Evolutionary conservation across 2,113 vertebrate species (phyloP), one percentile per base, ranked within the genome.

Genomic region (Hypanus sabinus): DNA sequence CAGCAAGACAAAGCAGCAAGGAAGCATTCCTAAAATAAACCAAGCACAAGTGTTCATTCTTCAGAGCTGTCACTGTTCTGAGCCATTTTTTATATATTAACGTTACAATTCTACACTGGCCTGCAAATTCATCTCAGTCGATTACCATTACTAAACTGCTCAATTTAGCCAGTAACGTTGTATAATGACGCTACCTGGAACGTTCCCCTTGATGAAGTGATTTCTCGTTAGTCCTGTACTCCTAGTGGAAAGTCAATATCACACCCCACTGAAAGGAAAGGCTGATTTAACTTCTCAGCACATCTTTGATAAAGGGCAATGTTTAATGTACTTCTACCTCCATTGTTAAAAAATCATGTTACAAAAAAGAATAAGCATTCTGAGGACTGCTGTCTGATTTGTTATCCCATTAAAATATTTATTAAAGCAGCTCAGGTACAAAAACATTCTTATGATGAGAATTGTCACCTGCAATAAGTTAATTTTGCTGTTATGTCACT

Each of bases 21-120:
- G n/a, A 92, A 36, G 20, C 90, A 92, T 92, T 92, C 33, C 68
- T 92, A 92, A 92, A 92, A 92, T 71, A 92, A 92, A 92, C 36
- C 36, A 88, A 88, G 30, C 87, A 62, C 60, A 92, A 30, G 71
- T 6, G 14, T 71, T 71, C 62, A 92, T 92, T 65, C 62, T 38
- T 71, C 90, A 92, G 33, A 22, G 68, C 90, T 92, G 90, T 92
- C 90, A 71, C 68, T 92, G 16, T 36, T 71, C 90, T 92, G 65
- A 91, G 62, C 70, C 36, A 38, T 92, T 92, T 36, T 46, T 92
- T 46, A 71, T 92, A 70, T 70, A 70, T 91, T 91, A 92, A 27
- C 27, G 46, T 33, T 92, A 65, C 65, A 73, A 46, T 38, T 70
- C 90, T 27, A 20, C 20, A 46, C 22, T 92, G 33, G n/a, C 33